phyloP scores from a whole-genome alignment of 2,797 vertebrate genomes.

The Thalassophryne amazonica region DNA sequence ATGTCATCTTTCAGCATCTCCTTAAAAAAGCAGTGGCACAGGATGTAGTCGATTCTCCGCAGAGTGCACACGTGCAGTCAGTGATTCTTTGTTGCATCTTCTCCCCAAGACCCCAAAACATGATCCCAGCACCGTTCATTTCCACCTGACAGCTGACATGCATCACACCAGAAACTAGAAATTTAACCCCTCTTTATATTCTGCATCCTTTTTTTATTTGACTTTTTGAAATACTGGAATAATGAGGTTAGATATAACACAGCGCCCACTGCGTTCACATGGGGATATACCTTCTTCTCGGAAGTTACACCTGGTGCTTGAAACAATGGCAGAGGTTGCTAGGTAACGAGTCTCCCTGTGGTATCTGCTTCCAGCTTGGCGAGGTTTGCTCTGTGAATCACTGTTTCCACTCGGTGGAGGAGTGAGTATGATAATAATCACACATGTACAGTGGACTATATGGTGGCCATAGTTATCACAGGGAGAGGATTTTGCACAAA shows the following conservation, averaged over 20 bases:
- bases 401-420: conserved; percentile 19
- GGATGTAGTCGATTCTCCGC: too few relatives aligned
- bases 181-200: neutral
- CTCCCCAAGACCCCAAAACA: too few relatives aligned
- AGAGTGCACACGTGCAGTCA: too few relatives aligned
- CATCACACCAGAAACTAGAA: too few relatives aligned
- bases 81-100: too few relatives aligned
- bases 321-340: conserved; percentile 74
- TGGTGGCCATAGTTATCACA: too few relatives aligned
- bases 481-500: too few relatives aligned
- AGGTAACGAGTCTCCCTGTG: conserved; percentile 66
- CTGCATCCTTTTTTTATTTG: conserved; percentile 22
- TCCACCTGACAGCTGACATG: too few relatives aligned
- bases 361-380: conserved; percentile 47
- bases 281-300: conserved; percentile 49
- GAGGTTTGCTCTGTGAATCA: conserved; percentile 50
- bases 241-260: conserved; percentile 48
- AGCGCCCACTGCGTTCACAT: conserved; percentile 54
- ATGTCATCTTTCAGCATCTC: too few relatives aligned
- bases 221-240: conserved; percentile 50
- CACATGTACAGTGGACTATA: conserved; percentile 18
- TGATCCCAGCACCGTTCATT: too few relatives aligned
- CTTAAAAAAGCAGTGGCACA: too few relatives aligned
- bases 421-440: conserved; percentile 30
- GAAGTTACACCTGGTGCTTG: conserved; percentile 65